These are phyloP conservation scores for Syrphus vitripennis DNA, from an alignment of 2,888 invertebrate species.

Conservation along the genomic window DNA sequence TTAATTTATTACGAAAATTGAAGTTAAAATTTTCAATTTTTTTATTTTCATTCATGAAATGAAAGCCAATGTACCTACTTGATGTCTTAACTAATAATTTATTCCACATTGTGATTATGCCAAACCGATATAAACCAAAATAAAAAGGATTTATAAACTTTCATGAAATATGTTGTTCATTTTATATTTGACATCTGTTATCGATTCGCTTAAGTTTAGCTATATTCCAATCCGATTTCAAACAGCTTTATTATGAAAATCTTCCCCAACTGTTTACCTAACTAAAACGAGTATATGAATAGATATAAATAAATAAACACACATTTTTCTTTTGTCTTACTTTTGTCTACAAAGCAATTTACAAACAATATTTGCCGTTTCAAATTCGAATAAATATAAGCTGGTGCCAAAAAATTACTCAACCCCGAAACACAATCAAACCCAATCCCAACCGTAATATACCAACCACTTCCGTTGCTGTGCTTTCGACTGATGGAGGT, in stretches of 20 bases:
- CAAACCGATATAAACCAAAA: too few species aligned
- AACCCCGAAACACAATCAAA: not conserved
- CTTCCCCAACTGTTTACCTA: not conserved
- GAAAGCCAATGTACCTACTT: too few species aligned
- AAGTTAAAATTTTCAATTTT: too few species aligned
- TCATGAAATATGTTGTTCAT: not conserved
- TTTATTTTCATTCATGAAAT: too few species aligned
- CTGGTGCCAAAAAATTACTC: slow-evolving; percentile 14
- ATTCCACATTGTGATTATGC: too few species aligned
- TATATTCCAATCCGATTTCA: slow-evolving; percentile 4
- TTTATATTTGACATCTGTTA: not conserved
- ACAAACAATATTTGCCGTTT: slow-evolving; percentile 20
- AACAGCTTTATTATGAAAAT: not conserved
- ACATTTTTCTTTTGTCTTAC: not conserved
- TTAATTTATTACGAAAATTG: too few species aligned
- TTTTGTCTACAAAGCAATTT: slow-evolving; percentile 10
- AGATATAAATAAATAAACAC: not conserved
- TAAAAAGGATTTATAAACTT: not conserved
- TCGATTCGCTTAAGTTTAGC: not conserved
- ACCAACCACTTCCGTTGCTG: not conserved
- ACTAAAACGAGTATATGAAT: not conserved
- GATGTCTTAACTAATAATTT: too few species aligned
- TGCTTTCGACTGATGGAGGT: too few species aligned
- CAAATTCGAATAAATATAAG: slow-evolving; percentile 22
- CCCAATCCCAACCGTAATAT: not conserved